Conservation (phyloP, 2,113 vertebrate genomes). For the Lycaon pictus region DNA sequence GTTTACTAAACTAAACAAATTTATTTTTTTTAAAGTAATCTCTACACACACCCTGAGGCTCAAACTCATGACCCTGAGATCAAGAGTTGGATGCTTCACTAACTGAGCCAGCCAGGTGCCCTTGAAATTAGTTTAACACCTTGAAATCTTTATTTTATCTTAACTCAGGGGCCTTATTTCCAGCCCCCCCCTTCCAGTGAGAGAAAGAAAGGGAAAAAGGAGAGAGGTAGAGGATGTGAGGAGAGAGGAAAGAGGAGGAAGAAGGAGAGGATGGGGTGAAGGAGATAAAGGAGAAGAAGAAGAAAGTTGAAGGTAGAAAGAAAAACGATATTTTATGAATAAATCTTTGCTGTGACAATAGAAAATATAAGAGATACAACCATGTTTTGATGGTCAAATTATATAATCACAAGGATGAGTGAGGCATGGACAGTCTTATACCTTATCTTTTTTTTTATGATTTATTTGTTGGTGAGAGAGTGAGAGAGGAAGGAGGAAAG, state of each 20-base stretch:
- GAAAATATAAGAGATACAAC: background rate
- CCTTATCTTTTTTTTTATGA: background rate
- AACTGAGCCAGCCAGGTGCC: background rate
- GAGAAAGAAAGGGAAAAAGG: background rate
- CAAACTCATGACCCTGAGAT: background rate
- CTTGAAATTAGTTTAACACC: background rate
- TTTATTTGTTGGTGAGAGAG: background rate
- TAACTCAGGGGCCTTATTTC: background rate
- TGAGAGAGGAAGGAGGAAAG: background rate
- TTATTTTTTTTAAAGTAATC: background rate
- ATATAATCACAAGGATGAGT: background rate
- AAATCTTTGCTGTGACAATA: background rate
- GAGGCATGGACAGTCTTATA: background rate
- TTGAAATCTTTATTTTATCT: background rate
- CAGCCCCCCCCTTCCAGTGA: background rate
- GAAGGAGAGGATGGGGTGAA: background rate
- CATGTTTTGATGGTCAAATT: conserved; percentile 9
- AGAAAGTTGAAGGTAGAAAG: background rate
- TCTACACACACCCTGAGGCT: background rate
- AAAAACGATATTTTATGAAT: background rate
- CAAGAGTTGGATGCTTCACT: background rate
- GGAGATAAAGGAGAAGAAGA: background rate
- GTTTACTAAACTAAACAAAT: background rate
- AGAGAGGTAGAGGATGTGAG: background rate
- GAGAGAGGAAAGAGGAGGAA: background rate